phyloP scores from a whole-genome alignment of 2,888 invertebrate genomes.

The Mythimna pallens region DNA sequence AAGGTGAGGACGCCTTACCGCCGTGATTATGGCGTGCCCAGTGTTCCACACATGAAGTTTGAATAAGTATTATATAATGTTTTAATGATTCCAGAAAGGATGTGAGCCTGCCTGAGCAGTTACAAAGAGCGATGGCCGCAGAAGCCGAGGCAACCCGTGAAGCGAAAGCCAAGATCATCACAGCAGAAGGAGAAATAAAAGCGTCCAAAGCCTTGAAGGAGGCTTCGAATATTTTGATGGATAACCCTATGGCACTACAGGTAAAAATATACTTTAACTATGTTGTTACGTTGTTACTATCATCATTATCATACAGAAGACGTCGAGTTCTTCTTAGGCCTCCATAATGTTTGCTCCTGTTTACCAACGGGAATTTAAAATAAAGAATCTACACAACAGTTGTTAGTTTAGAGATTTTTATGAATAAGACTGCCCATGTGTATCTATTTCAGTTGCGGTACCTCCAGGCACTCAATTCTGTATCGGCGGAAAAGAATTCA shows the following conservation, averaged over 20 bases:
- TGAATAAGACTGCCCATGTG: slow-evolving; percentile 65
- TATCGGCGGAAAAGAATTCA: slow-evolving; percentile 98
- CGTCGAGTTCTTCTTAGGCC: too few relatives aligned
- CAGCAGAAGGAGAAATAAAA: slow-evolving; percentile 95
- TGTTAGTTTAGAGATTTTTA: slow-evolving; percentile 1
- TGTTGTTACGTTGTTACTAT: too few relatives aligned
- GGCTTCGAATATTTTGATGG: slow-evolving; percentile 95
- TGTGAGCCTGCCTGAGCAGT: slow-evolving; percentile 89
- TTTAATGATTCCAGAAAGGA: slow-evolving; percentile 80
- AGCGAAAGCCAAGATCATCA: slow-evolving; percentile 93
- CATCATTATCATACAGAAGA: too few relatives aligned
- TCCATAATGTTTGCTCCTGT: too few relatives aligned
- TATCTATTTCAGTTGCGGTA: slow-evolving; percentile 92
- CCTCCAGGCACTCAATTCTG: slow-evolving; percentile 96
- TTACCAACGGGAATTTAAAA: not conserved
- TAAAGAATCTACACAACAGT: not conserved
- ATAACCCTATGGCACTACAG: slow-evolving; percentile 93
- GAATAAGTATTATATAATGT: not conserved
- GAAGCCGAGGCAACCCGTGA: slow-evolving; percentile 91
- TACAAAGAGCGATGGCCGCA: slow-evolving; percentile 93
- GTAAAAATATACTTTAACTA: too few relatives aligned
- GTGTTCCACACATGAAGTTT: too few relatives aligned
- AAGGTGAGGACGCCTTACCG: too few relatives aligned
- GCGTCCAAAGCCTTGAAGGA: slow-evolving; percentile 94
- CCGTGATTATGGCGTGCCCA: too few relatives aligned